Evolutionary conservation across 2,888 invertebrate species (phyloP).

Genomic region (Leistus spinibarbis): DNA sequence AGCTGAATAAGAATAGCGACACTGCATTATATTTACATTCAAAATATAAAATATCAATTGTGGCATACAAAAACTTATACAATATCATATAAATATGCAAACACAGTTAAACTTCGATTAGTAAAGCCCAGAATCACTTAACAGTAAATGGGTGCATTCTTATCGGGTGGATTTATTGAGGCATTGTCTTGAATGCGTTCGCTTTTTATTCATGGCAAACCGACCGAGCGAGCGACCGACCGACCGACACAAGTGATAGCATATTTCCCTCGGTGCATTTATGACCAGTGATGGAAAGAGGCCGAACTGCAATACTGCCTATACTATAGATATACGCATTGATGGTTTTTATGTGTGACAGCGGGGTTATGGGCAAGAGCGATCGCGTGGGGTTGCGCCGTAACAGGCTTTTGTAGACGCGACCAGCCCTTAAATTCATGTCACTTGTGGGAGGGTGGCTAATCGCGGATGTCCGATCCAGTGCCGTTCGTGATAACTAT

Average conservation of each 20-base stretch:
- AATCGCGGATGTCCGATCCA: constrained; percentile 34
- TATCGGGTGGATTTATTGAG: constrained; percentile 28
- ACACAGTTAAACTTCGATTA: neutral
- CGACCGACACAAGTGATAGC: constrained; percentile 12
- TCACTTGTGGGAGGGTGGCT: constrained; percentile 13
- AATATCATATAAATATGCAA: no score
- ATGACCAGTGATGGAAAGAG: neutral
- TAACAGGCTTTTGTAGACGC: constrained; percentile 24
- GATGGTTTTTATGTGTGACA: constrained; percentile 21
- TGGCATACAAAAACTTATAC: no score
- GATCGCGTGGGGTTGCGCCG: neutral
- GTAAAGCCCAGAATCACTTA: constrained; percentile 23
- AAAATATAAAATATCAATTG: no score
- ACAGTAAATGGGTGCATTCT: constrained; percentile 27
- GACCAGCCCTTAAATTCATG: constrained; percentile 30
- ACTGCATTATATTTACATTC: no score
- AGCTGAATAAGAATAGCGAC: no score
- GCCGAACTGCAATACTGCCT: neutral
- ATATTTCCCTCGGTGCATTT: constrained; percentile 13
- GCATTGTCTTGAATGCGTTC: constrained; percentile 33
- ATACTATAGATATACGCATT: constrained; percentile 10
- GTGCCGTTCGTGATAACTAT: constrained; percentile 5
- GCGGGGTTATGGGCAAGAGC: constrained; percentile 1
- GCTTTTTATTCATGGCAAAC: constrained; percentile 30
- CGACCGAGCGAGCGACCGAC: neutral